phyloP scores from a whole-genome alignment of 2,888 invertebrate species.

The Drosophila eohydei region DNA sequence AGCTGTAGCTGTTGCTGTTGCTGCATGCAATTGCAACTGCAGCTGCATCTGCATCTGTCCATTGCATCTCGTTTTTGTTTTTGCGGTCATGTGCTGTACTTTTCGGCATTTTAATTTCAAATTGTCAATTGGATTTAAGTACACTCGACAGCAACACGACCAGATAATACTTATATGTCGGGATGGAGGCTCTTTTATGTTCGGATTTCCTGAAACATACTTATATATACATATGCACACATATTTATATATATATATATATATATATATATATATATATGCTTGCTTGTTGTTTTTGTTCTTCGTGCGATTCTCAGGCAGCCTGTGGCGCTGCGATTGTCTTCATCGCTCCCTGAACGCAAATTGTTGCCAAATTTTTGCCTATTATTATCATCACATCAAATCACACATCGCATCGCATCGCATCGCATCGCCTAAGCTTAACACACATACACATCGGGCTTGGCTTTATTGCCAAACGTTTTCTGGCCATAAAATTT shows the following conservation, averaged over 20 bases:
- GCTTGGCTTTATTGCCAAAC: slow-evolving; percentile 53
- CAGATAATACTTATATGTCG: slow-evolving; percentile 24
- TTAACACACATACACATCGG: slow-evolving; percentile 3
- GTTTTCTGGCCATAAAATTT: slow-evolving; percentile 67
- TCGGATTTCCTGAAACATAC: slow-evolving; percentile 24
- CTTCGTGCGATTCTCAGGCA: slow-evolving; percentile 1
- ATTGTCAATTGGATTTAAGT: slow-evolving; percentile 80
- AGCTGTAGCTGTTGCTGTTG: slow-evolving; percentile 20
- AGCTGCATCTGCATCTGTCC: slow-evolving; percentile 14
- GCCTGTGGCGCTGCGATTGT: slow-evolving; percentile 45
- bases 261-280: slow-evolving; percentile 1
- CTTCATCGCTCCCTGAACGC: slow-evolving; percentile 67
- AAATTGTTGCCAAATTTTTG: slow-evolving; percentile 68
- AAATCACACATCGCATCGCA: slow-evolving; percentile 31
- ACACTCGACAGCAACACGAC: slow-evolving; percentile 65
- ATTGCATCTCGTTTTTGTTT: slow-evolving; percentile 52
- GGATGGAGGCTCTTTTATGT: slow-evolving; percentile 10
- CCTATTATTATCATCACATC: slow-evolving; percentile 57
- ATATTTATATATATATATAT: slow-evolving; percentile 2
- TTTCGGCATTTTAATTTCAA: slow-evolving; percentile 80
- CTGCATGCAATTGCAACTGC: slow-evolving; percentile 19
- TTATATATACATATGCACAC: background rate
- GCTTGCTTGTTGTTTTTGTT: slow-evolving; percentile 25
- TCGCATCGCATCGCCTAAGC: slow-evolving; percentile 8
- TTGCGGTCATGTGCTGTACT: slow-evolving; percentile 69